Percentiles rank a stretch among this genome's conserved stretches.
phyloP scores from a whole-genome alignment of 2,113 vertebrate genomes.

The Hippoglossus stenolepis region DNA sequence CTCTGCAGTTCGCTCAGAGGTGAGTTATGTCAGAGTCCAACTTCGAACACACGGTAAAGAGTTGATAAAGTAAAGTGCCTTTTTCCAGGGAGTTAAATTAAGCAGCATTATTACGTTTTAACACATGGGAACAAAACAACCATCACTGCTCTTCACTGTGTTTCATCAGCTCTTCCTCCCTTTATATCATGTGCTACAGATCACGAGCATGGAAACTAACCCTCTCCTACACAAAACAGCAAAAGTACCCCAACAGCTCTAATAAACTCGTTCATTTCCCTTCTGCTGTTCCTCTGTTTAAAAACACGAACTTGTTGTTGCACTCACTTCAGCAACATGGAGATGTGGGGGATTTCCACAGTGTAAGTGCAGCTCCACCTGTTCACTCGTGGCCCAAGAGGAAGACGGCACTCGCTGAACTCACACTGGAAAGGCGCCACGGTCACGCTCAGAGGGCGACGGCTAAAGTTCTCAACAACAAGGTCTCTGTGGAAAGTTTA shows the following conservation, averaged over 20 bases:
- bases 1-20: background rate
- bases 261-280: background rate
- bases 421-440: constrained; percentile 52
- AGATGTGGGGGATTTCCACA: constrained; percentile 69
- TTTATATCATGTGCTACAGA: background rate
- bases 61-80: too few relatives aligned
- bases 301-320: constrained; percentile 19
- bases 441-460: constrained; percentile 19
- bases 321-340: constrained; percentile 16
- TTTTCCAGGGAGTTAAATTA: background rate
- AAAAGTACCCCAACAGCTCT: background rate
- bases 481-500: constrained; percentile 5
- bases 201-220: background rate
- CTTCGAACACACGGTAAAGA: background rate
- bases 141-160: background rate
- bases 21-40: too few relatives aligned
- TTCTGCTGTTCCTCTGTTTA: background rate
- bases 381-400: constrained; percentile 58
- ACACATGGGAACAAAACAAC: too few relatives aligned
- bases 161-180: background rate
- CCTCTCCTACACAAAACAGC: background rate
- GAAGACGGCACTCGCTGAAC: constrained; percentile 55
- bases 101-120: background rate
- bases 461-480: constrained; percentile 36
- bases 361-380: constrained; percentile 65